Base-by-base conservation (phyloP, 1,140 invertebrate species). In the Solen grandis region DNA sequence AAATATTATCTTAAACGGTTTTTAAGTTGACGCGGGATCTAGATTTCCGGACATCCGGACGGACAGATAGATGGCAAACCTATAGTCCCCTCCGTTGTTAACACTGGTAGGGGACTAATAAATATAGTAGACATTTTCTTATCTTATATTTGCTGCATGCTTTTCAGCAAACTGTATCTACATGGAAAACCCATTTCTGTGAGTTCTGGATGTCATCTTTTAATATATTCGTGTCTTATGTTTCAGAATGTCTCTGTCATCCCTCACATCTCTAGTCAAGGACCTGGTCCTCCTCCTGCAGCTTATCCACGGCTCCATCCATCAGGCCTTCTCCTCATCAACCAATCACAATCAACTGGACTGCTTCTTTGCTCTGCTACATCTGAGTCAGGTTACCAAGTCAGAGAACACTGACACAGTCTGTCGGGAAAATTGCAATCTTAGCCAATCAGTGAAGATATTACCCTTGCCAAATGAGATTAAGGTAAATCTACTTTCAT, bases 261-360 rank as follows among this genome's bases (percentile, higher is more conserved):
- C 77, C 29, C 66, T 80, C 5, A 63, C 66, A 13, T 36, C 68
- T 22, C 57, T 80, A 33, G 66, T 80, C 16, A 80, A 70, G 63
- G 77, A 80, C 38, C 55, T 80, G 38, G 68, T 80, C 27, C 77
- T 66, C 19, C 46, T 80, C 36, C 33, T 80, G 5, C 77, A 62
- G 52, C 57, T 80, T 62, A 70, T 35, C 55, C 68, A 80, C 63
- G 68, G 77, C 35, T 80, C 77, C 57, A 54, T 80, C 52, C 66
- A 80, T 22, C 25, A 80, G n/a, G 65, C 77, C 33, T 80, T 80
- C 46, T 69, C 66, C 35, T 33, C 66, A 22, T 72, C 59, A 62
- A 36, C 65, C 65, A 80, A 70, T 80, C 77, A 80, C 57, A 70
- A 36, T 70, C 65, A 72, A 29, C 66, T 80, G 52, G 66, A 80